Conservation (phyloP, 2,113 vertebrate species). For the Vulpes lagopus region DNA sequence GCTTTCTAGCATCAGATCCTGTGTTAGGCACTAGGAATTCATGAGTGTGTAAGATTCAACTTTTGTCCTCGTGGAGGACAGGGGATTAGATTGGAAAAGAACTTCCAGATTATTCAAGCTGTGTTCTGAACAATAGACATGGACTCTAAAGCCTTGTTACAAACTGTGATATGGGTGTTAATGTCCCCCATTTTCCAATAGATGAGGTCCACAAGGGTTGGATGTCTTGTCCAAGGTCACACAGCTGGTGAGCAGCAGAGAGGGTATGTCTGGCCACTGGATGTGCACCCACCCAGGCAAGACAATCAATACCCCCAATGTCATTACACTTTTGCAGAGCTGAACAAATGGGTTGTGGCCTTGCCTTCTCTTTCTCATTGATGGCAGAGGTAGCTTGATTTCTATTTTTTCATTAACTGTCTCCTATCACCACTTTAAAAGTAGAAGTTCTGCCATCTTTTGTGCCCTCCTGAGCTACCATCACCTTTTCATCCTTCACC, state of each 20-base stretch:
- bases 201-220: background rate
- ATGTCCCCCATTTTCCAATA: background rate
- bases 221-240: background rate
- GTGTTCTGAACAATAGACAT: background rate
- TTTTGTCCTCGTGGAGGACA: background rate
- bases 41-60: background rate
- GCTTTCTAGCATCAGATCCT: background rate
- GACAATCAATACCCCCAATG: background rate
- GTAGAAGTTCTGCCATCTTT: background rate
- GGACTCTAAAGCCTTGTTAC: background rate
- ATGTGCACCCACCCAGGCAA: background rate
- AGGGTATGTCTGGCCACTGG: background rate
- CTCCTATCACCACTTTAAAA: background rate
- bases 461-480: background rate
- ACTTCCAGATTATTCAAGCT: background rate
- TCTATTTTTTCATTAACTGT: background rate
- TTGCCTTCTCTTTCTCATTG: background rate
- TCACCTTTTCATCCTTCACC: background rate
- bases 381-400: background rate
- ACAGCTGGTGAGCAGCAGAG: background rate
- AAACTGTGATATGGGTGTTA: background rate
- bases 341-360: background rate
- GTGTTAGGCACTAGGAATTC: background rate
- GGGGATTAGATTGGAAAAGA: background rate
- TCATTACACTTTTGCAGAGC: background rate